A percentile compares a stretch with the other conserved stretches of the same genome.
Evolutionary conservation across 2,888 invertebrate genomes (phyloP).

Genomic region (Callyntrura guangdongensis): DNA sequence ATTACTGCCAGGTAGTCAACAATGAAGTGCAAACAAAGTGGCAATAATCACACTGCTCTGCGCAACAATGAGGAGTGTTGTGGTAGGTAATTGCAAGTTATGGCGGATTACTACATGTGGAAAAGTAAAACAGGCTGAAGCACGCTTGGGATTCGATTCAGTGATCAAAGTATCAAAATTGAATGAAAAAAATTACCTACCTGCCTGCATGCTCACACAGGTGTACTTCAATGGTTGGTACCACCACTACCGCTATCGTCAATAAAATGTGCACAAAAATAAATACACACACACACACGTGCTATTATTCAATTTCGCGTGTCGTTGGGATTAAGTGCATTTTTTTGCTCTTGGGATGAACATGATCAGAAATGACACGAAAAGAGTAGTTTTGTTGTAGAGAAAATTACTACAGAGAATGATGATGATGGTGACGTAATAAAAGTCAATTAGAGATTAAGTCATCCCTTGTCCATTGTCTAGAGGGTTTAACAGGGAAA

Average conservation of each 20-base stretch:
- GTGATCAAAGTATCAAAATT: constrained; percentile 22
- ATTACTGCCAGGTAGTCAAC: background rate
- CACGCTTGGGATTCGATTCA: constrained; percentile 49
- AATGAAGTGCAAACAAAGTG: background rate
- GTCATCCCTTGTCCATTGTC: too few relatives aligned
- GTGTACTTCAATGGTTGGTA: constrained; percentile 58
- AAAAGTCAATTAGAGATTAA: too few relatives aligned
- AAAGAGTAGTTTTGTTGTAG: background rate
- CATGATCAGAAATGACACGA: background rate
- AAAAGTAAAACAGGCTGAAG: background rate
- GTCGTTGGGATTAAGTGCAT: background rate
- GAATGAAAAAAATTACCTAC: background rate
- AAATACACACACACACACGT: too few relatives aligned
- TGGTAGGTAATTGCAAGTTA: constrained; percentile 65
- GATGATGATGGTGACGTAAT: too few relatives aligned
- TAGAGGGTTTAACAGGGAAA: too few relatives aligned
- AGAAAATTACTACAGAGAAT: too few relatives aligned
- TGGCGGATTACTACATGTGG: background rate
- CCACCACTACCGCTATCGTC: constrained; percentile 12
- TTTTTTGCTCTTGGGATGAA: background rate
- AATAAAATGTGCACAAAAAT: too few relatives aligned
- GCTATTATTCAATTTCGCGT: background rate
- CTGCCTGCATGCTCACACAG: background rate
- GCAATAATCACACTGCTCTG: constrained; percentile 10
- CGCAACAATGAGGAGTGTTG: constrained; percentile 65